phyloP scores from a whole-genome alignment of 1,140 invertebrate genomes.

The Drosophila ohnishii region DNA sequence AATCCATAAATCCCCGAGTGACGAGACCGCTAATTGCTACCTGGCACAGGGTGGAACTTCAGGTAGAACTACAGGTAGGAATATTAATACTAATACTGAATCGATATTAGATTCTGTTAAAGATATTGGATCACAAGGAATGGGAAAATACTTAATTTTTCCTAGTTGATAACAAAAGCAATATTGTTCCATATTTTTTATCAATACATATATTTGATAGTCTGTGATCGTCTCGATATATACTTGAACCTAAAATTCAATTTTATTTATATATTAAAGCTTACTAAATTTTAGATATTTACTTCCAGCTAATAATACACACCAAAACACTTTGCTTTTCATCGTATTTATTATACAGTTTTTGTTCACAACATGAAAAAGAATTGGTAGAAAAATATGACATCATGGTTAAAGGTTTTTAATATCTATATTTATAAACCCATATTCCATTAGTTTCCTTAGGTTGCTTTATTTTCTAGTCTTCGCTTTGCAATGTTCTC shows the following conservation, averaged over 20 bases:
- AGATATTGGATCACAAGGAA: background rate
- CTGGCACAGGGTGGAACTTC: constrained; percentile 33
- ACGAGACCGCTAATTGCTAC: constrained; percentile 46
- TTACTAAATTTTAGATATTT: background rate
- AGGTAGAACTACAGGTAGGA: constrained; percentile 32
- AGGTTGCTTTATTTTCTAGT: constrained; percentile 46
- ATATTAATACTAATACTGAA: background rate
- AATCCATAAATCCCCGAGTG: constrained; percentile 25
- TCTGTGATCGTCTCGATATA: too few relatives aligned
- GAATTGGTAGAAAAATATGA: constrained; percentile 80
- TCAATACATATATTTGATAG: too few relatives aligned
- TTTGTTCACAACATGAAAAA: constrained; percentile 78
- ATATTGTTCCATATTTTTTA: too few relatives aligned
- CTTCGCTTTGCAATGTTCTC: constrained; percentile 62
- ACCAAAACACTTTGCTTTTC: constrained; percentile 29
- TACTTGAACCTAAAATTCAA: too few relatives aligned
- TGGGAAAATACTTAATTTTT: background rate
- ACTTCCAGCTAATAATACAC: constrained; percentile 23
- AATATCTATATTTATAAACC: constrained; percentile 54
- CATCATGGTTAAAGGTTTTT: constrained; percentile 56
- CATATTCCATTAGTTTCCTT: constrained; percentile 55
- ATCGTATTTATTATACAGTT: constrained; percentile 41
- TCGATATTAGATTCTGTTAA: background rate
- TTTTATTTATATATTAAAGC: background rate
- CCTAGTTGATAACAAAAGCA: too few relatives aligned